These are phyloP conservation scores for Cheilosia pagana DNA, from an alignment of 2,888 invertebrate genomes.

Conservation along the genomic window DNA sequence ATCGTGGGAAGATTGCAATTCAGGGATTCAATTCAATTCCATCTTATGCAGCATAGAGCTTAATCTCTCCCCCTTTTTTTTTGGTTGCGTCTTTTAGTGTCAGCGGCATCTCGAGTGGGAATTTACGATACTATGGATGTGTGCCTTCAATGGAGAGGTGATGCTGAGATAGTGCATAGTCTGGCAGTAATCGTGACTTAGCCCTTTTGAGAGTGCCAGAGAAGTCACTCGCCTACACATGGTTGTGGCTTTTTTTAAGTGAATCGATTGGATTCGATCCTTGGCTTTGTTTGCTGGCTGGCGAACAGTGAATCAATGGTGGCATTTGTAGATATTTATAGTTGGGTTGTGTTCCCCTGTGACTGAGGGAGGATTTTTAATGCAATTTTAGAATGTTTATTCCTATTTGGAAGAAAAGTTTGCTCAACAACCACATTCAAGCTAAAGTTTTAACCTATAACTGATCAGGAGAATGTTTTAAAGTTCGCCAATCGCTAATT, in stretches of 20 bases:
- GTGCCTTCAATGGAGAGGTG: not conserved
- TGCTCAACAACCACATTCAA: too few relatives aligned
- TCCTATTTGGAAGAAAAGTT: too few relatives aligned
- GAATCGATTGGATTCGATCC: not conserved
- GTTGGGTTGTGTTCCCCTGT: too few relatives aligned
- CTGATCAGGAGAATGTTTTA: too few relatives aligned
- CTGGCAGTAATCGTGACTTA: not conserved
- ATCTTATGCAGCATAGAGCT: constrained; percentile 36
- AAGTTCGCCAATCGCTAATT: too few relatives aligned
- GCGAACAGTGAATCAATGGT: not conserved
- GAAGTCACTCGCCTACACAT: not conserved
- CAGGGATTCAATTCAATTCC: constrained; percentile 58
- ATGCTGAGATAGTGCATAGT: constrained; percentile 1
- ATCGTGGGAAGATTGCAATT: constrained; percentile 74
- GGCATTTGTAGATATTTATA: too few relatives aligned
- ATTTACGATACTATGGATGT: constrained; percentile 5
- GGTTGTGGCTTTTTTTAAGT: not conserved
- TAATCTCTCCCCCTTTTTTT: constrained; percentile 39
- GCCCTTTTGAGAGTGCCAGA: not conserved
- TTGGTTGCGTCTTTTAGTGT: constrained; percentile 31
- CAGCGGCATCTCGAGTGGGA: constrained; percentile 37
- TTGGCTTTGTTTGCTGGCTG: not conserved
- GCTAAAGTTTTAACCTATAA: too few relatives aligned
- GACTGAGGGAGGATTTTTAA: too few relatives aligned
- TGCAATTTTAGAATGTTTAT: too few relatives aligned